Conservation (phyloP, 2,113 vertebrate genomes). For the Festucalex cinctus region DNA sequence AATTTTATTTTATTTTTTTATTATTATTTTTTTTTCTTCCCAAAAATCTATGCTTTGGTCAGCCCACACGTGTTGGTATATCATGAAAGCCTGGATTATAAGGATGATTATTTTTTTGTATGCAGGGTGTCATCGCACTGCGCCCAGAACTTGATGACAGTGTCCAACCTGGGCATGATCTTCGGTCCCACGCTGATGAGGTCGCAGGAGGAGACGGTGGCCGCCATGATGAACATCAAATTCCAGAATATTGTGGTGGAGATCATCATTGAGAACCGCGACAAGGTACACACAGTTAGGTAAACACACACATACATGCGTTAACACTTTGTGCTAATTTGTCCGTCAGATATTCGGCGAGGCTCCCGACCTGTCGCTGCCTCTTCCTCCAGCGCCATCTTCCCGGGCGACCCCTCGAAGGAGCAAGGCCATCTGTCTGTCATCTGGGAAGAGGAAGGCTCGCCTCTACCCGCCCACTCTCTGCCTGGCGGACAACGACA, state of each 20-base stretch:
- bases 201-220: conserved; percentile 95
- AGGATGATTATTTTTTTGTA: not conserved
- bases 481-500: conserved; percentile 92
- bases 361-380: conserved; percentile 87
- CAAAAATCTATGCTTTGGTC: too few species aligned
- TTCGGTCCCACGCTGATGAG: conserved; percentile 97
- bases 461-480: conserved; percentile 82
- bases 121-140: conserved; percentile 90
- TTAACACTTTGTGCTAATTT: not conserved
- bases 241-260: conserved; percentile 99
- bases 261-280: conserved; percentile 95
- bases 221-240: conserved; percentile 99
- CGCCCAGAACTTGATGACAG: conserved; percentile 93
- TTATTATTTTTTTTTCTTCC: too few species aligned
- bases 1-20: too few species aligned
- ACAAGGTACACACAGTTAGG: conserved; percentile 75
- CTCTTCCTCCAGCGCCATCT: conserved; percentile 85
- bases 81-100: too few species aligned
- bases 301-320: not conserved
- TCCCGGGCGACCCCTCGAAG: conserved; percentile 81
- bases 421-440: conserved; percentile 90
- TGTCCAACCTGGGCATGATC: conserved; percentile 96
- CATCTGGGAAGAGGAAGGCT: conserved; percentile 87
- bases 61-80: too few species aligned
- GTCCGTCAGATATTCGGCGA: conserved; percentile 84